Evolutionary conservation across 2,888 invertebrate genomes (phyloP).

Genomic region (Oithona nana): DNA sequence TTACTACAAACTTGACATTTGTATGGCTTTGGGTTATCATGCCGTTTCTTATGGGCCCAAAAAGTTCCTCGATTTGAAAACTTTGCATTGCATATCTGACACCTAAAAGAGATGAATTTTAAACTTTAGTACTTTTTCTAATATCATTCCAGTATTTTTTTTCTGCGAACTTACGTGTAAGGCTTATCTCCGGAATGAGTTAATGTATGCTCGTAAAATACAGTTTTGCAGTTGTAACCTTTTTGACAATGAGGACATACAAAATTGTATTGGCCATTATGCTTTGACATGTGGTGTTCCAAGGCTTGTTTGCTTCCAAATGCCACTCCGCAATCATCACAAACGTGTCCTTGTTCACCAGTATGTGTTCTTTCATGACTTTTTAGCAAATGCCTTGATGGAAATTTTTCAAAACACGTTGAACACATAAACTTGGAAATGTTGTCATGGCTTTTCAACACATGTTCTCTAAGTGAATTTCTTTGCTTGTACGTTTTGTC

Average conservation of each 20-base stretch:
- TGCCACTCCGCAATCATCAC: neutral
- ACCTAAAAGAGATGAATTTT: too few species aligned
- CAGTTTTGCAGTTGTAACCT: neutral
- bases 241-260: neutral
- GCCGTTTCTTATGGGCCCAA: neutral
- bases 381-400: neutral
- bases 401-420: neutral
- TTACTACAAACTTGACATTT: neutral
- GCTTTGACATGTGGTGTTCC: neutral
- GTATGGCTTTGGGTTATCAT: neutral
- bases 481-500: neutral
- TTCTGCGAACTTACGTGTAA: too few species aligned
- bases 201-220: neutral
- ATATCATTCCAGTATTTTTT: too few species aligned
- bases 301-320: neutral
- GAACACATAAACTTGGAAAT: neutral
- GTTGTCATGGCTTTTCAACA: neutral
- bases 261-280: neutral
- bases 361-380: neutral
- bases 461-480: neutral
- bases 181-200: neutral
- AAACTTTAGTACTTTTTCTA: too few species aligned
- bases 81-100: neutral
- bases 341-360: neutral
- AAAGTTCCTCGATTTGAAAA: neutral